Evolutionary conservation across 2,797 vertebrate genomes (phyloP), one percentile per base, ranked within the genome.

Genomic region (Oophaga sylvatica): DNA sequence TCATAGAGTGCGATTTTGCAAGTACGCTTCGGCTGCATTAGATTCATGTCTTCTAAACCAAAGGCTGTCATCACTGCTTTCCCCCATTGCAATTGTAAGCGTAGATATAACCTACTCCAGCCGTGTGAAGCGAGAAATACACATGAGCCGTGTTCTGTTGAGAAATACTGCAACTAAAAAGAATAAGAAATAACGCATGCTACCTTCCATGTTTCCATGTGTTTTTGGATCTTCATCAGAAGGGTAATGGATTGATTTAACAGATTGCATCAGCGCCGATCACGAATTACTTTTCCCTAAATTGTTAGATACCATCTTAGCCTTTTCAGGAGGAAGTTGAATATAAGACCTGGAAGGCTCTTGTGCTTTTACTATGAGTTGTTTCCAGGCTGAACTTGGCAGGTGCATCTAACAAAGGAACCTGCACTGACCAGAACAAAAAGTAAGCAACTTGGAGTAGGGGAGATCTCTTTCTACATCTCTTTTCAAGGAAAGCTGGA

Each of bases 241-340:
- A 86, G 53, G 41, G 57, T 84, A 84, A 84, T 90, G 56, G 70
- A 88, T 76, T 88, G 86, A 89, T 87, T 65, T 80, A 35, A 41
- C 88, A 80, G 78, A 89, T 85, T 88, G 79, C 87, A 56, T 57
- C 79, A 88, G 10, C 89, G 86, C 89, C 87, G 83, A 35, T n/a
- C 73, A 57, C 11, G 83, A n/a, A 80, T 76, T 89, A 71, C 91
- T 91, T 89, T 90, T 91, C 79, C 80, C 59, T 65, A 48, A 20
- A 77, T 86, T 29, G 62, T 19, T 19, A 0, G 1, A 89, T 83
- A 89, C 16, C 29, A 4, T 87, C 81, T 85, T 89, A 88, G 35
- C 63, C 65, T 60, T 80, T 67, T 87, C 41, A 90, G 87, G 68
- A 90, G 88, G 17, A 73, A 79, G 85, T n/a, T 76, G 75, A 83